Evolutionary conservation across 1,140 invertebrate genomes (phyloP).

Genomic region (Drosophila mayri): DNA sequence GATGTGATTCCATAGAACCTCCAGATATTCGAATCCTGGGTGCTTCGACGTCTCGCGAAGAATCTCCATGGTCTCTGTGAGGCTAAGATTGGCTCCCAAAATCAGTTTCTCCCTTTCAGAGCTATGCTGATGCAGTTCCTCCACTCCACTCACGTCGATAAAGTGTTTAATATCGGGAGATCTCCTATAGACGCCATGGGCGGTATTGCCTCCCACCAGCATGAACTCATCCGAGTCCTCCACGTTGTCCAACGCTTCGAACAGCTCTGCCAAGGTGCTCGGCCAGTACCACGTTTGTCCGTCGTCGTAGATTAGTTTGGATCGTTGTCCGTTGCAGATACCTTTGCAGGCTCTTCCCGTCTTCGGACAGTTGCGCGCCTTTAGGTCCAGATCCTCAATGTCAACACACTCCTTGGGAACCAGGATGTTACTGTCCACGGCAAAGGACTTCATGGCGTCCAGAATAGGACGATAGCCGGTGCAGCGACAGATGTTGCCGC

Average conservation of each 20-base stretch:
- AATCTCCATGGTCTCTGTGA: slow-evolving; percentile 88
- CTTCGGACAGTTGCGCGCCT: slow-evolving; percentile 56
- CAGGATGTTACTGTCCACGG: slow-evolving; percentile 89
- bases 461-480: slow-evolving; percentile 95
- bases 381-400: slow-evolving; percentile 66
- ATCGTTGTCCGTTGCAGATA: slow-evolving; percentile 48
- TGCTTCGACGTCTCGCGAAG: slow-evolving; percentile 86
- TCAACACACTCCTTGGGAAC: slow-evolving; percentile 81
- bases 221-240: slow-evolving; percentile 84
- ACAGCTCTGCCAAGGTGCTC: slow-evolving; percentile 86
- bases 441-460: slow-evolving; percentile 92
- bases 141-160: slow-evolving; percentile 90
- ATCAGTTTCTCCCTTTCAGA: slow-evolving; percentile 78
- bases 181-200: slow-evolving; percentile 88
- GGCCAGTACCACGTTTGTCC: slow-evolving; percentile 77
- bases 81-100: slow-evolving; percentile 88
- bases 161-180: slow-evolving; percentile 86
- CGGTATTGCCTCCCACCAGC: slow-evolving; percentile 86
- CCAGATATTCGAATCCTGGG: slow-evolving; percentile 86
- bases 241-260: slow-evolving; percentile 86
- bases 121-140: slow-evolving; percentile 86
- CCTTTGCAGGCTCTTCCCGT: slow-evolving; percentile 43
- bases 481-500: slow-evolving; percentile 94
- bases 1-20: slow-evolving; percentile 86
- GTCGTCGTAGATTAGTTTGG: slow-evolving; percentile 79